phyloP scores from a whole-genome alignment of 1,140 invertebrate genomes.

The Lerema accius region DNA sequence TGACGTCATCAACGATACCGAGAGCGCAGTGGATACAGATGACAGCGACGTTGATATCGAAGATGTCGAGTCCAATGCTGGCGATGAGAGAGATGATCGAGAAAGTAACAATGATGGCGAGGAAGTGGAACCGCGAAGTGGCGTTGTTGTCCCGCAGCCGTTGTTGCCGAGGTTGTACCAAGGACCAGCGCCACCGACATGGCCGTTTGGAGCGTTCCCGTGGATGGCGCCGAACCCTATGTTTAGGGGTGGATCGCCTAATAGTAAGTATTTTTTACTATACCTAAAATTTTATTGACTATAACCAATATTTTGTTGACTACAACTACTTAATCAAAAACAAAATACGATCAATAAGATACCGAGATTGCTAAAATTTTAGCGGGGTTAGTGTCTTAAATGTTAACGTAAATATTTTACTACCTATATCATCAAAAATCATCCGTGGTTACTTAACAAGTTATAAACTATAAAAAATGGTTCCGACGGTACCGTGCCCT shows the following conservation, averaged over 20 bases:
- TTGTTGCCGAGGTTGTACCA: conserved; percentile 74
- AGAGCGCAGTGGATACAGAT: conserved; percentile 68
- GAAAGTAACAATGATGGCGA: conserved; percentile 58
- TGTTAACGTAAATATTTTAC: too few relatives aligned
- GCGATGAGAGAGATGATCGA: conserved; percentile 56
- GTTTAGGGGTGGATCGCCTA: conserved; percentile 73
- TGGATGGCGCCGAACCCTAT: conserved; percentile 79
- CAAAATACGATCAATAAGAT: too few relatives aligned
- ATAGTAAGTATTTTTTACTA: conserved; percentile 57
- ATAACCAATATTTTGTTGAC: too few relatives aligned
- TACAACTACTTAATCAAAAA: too few relatives aligned
- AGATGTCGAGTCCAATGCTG: conserved; percentile 69
- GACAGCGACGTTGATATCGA: conserved; percentile 78
- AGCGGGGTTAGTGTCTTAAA: too few relatives aligned
- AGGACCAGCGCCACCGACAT: conserved; percentile 62
- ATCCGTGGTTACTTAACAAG: too few relatives aligned
- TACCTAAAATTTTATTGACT: too few relatives aligned
- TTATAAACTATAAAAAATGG: too few relatives aligned
- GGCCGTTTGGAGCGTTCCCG: conserved; percentile 76
- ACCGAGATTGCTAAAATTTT: too few relatives aligned
- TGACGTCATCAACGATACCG: conserved; percentile 66
- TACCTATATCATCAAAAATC: too few relatives aligned
- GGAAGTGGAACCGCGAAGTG: conserved; percentile 58
- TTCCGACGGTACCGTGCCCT: too few relatives aligned
- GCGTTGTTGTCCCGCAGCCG: conserved; percentile 75